Evolutionary conservation across 2,888 invertebrate genomes (phyloP), one percentile per base, ranked within the genome.

Genomic region (Standfussiana lucernea): DNA sequence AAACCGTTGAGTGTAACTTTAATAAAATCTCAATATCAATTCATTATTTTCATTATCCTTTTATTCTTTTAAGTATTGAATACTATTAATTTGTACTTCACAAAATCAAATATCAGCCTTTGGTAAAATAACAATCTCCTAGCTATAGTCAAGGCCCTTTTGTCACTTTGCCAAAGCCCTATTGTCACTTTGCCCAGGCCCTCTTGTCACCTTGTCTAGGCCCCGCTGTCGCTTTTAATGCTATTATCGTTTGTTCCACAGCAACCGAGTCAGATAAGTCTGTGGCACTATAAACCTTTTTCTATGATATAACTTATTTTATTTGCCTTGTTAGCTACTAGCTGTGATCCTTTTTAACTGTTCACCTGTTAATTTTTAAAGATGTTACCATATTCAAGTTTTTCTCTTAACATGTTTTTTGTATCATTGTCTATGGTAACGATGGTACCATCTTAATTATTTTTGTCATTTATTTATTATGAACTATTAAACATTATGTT

Each of bases 371-470:
- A 42, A 13, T 1, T 11, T 42, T 13, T 37, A 5, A 8, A 37
- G 6, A 37, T 37, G 4, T 37, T 8, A 37, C 37, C 6, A 37
- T 37, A 37, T 6, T 37, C 8, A 37, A 37, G 37, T 8, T 37
- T 37, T 37, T 37, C 7, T 37, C 37, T 37, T 37, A 5, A 37
- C 37, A 37, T 37, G 37, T 37, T 10, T 6, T 37, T 37, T 37
- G 37, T 37, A 10, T 37, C 8, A n/a, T 10, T 74, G 42, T 56
- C 15, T 37, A 10, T 47, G 24, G 59, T 32, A 67, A 40, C 18
- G 4, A 80, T 59, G 56, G 65, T 73, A 47, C 64, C 64, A 78
- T 65, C 45, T 73, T 65, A 72, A 73, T 80, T 65, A 78, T 80
- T 80, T 56, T 72, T 59, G 56, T 81, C 24, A 72, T 65, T 53